Evolutionary conservation across 2,113 vertebrate genomes (phyloP), one percentile per base, ranked within the genome.

Genomic region (Alexandromys fortis): DNA sequence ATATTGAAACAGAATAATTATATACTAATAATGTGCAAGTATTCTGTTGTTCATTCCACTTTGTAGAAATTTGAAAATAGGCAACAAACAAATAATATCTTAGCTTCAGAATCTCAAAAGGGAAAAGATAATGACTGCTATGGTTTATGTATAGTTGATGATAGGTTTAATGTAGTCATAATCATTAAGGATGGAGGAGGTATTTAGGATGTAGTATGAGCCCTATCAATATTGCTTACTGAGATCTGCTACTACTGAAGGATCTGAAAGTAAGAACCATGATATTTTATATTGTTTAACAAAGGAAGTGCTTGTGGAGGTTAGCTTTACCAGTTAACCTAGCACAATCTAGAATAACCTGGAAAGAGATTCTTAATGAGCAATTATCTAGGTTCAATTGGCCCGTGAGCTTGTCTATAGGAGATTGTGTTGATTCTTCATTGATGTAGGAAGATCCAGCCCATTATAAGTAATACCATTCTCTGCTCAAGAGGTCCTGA

Each of bases 1-100:
- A 58, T 72, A 78, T 72, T 14, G 83, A 28, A n/a, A 83, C 90
- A n/a, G 8, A 91, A 65, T 86, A 82, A 7, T 67, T 12, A 78
- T 63, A 38, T 90, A 21, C 26, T 38, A 94, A 49, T 38, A 93
- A 65, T 94, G 49, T 87, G 7, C 88, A 19, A 90, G 91, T 65
- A 22, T 83, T 6, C 19, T 83, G 35, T 49, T 94, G 35, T 92
- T 47, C 14, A 21, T 96, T 88, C 83, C 77, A 45, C 5, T 30
- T 85, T 5, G 26, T 28, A 85, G n/a, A 85, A 63, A 76, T 87
- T 73, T 7, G 33, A 94, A 2, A 70, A 33, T 78, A 88, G 4
- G 8, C 5, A 35, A 75, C 7, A 55, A 92, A 47, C 0, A 73
- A 89, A 35, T 7, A 42, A 1, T 47, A 42, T 14, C 21, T 89